Conservation (phyloP, 2,113 vertebrate species). For the Erpornis zantholeuca region DNA sequence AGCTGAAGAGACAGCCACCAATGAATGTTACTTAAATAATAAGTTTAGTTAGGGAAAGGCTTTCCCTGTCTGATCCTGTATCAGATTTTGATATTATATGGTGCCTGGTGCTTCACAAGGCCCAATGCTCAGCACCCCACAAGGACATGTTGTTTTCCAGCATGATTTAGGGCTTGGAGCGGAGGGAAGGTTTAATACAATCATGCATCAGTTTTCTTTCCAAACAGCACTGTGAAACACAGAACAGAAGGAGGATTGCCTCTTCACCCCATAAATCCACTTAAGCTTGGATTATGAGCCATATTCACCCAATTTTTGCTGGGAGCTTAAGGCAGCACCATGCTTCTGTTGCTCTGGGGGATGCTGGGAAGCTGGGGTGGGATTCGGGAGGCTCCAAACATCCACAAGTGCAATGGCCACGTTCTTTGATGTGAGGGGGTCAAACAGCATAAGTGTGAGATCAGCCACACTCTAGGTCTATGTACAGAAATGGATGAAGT, state of each 20-base stretch:
- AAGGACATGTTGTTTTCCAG: background rate
- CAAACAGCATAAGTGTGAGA: background rate
- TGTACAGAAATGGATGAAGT: background rate
- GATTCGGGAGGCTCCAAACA: background rate
- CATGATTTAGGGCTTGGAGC: background rate
- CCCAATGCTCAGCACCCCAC: background rate
- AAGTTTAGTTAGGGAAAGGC: background rate
- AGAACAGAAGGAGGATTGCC: constrained; percentile 51
- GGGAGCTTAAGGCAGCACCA: constrained; percentile 15
- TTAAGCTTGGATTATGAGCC: constrained; percentile 54
- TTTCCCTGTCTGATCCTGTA: background rate
- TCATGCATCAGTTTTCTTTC: background rate
- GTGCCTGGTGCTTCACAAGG: background rate
- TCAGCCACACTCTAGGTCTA: background rate
- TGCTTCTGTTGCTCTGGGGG: background rate
- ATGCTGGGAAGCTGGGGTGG: background rate
- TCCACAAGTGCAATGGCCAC: background rate
- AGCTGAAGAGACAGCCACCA: background rate
- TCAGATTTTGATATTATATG: background rate
- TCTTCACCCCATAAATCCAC: constrained; percentile 40
- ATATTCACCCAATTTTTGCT: constrained; percentile 61
- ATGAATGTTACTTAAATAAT: background rate
- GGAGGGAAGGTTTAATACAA: background rate
- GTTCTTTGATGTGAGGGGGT: accelerated
- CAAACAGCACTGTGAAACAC: background rate